These are phyloP conservation scores for Podabrus alpinus DNA, from an alignment of 2,888 invertebrate genomes.

Conservation along the genomic window DNA sequence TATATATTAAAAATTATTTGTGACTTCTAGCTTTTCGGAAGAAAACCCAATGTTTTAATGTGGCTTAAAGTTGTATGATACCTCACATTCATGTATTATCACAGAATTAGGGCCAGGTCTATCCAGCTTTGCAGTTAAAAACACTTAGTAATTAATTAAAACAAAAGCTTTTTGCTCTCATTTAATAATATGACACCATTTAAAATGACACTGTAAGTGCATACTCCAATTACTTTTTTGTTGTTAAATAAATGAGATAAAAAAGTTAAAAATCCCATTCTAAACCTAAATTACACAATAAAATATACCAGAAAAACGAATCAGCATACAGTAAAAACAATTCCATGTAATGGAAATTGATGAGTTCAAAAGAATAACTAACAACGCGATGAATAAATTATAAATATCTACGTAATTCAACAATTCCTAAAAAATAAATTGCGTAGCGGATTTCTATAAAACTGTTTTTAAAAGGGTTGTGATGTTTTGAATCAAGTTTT, in stretches of 20 bases:
- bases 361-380: background rate
- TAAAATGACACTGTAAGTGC: background rate
- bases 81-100: background rate
- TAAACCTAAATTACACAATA: background rate
- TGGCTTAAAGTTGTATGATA: background rate
- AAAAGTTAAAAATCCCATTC: background rate
- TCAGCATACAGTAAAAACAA: background rate
- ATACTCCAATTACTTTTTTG: background rate
- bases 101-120: background rate
- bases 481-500: background rate
- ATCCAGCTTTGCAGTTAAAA: background rate
- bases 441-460: background rate
- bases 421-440: background rate
- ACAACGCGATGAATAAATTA: background rate
- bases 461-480: too few species aligned
- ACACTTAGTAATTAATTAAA: background rate
- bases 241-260: background rate
- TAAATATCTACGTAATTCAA: background rate
- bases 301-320: background rate
- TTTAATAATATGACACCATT: background rate
- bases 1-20: too few species aligned
- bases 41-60: background rate
- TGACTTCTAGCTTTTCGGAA: background rate
- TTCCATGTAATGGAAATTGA: background rate
- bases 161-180: background rate